Conservation (phyloP, 2,888 invertebrate genomes). For the Cantharis rustica region DNA sequence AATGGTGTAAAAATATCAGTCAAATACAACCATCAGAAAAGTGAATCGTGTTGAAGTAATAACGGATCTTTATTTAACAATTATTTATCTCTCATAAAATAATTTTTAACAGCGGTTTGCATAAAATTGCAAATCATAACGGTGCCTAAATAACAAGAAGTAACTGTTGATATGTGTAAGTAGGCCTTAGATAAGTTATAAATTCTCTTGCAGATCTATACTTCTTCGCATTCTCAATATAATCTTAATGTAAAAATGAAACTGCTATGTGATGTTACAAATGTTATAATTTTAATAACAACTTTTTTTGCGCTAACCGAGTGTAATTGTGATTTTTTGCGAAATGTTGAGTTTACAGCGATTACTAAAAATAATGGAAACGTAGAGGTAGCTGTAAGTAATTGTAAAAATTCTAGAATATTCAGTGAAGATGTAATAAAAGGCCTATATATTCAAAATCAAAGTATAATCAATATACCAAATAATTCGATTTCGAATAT, state of each 20-base stretch:
- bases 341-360: conserved; percentile 8
- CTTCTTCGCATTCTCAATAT: background rate
- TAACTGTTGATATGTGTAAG: background rate
- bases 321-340: conserved; percentile 13
- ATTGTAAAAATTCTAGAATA: background rate
- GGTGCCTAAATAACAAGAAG: background rate
- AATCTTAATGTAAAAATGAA: background rate
- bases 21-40: background rate
- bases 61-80: background rate
- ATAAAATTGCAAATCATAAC: conserved; percentile 1
- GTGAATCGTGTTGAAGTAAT: background rate
- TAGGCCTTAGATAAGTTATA: background rate
- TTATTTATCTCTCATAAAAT: background rate
- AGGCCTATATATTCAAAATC: conserved; percentile 28
- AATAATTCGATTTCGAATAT: conserved; percentile 34
- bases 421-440: conserved; percentile 15
- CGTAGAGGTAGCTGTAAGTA: conserved; percentile 7
- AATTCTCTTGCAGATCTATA: background rate
- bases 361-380: conserved; percentile 2
- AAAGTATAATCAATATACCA: conserved; percentile 31
- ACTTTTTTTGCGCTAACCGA: background rate
- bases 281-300: background rate
- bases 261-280: background rate
- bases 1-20: background rate
- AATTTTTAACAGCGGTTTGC: background rate